Base-by-base conservation (phyloP, 30 jellyfish, hydroid and myxozoan species). In the Mastigias papua region DNA sequence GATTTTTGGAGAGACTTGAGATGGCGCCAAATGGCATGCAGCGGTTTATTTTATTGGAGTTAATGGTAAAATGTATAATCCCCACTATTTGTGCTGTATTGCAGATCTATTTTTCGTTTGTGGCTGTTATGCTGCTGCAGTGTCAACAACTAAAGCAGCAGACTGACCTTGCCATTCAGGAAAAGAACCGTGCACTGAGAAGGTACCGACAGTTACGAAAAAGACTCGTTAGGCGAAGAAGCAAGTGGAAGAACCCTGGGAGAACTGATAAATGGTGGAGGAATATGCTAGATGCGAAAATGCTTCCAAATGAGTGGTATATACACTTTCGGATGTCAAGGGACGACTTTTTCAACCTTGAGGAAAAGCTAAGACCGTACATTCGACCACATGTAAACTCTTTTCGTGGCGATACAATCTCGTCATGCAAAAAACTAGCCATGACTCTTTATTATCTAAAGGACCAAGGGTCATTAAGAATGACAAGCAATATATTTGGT, bases 11-110 rank as follows among this genome's bases (percentile, higher is more conserved):
- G n/a, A n/a, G n/a, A n/a, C n/a, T n/a, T n/a, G n/a, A n/a, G 84
- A 72, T 72, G 84, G 84, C 84, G 70, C 84, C 84, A 72, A 72
- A 68, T 72, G 84, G 34, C 33, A 72, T n/a, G 68, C 84, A 72
- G 68, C 0, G 68, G 54, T 19, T 17, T 26, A 72, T 7, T n/a
- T 72, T 72, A 72, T 35, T 72, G 84, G 84, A 72, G 34, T 72
- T 72, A 72, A 25, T 72, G 3, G 7, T n/a, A 46, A 72, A 34
- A 72, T 72, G 84, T 25, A 72, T 72, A 67, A 68, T 72, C 84
- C 84, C 84, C 19, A 34, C 84, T 35, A 68, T 34, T 72, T 72
- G 84, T 73, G 84, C 70, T 32, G 84, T 69, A 16, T 34, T 73
- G 70, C 84, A 73, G 70, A 32, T 33, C 70, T 0, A 73, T 34